Evolutionary conservation across 2,888 invertebrate genomes (phyloP), one percentile per base, ranked within the genome.

Genomic region (Eugnorisma glareosa): DNA sequence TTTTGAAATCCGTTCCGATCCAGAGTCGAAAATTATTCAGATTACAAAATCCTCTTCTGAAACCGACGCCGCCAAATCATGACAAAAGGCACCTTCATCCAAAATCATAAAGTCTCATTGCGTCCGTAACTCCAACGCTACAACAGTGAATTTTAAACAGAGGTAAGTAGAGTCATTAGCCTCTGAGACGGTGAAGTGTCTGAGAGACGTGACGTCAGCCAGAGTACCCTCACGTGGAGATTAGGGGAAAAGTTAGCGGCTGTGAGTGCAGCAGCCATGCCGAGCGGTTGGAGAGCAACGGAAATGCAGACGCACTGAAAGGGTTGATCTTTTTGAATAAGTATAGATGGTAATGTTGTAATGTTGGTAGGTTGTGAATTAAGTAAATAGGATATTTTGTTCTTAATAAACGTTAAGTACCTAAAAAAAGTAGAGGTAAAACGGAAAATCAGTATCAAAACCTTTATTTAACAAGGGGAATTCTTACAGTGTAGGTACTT

Each of bases 131-230:
- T 82, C 37, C 64, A n/a, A 6, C 37, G 21, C n/a, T 40, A 54
- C 69, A 67, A 75, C 71, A 59, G 37, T 74, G 79, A 86, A 76
- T 78, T 82, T 76, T 45, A 74, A 73, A 76, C 75, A 75, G 70
- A 78, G 87, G 85, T 80, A 86, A 86, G 88, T 82, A 77, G 81
- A 82, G 88, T 88, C 88, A 88, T 89, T 88, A 88, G 78, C 78
- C 81, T 82, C 77, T 75, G 80, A 85, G 82, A 66, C 67, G 75
- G 71, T 51, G 73, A 81, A 83, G 86, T 81, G 84, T 75, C 79
- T 74, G 43, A 45, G 61, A 75, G 76, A 73, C 85, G 89, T 79
- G 82, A 84, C 73, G 82, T 72, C 77, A 75, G 77, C 21, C 48
- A 54, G 66, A 89, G 87, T 75, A 75, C 85, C 78, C 85, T 88